Conservation (phyloP, 2,888 invertebrate species). For the Clivina fossor region DNA sequence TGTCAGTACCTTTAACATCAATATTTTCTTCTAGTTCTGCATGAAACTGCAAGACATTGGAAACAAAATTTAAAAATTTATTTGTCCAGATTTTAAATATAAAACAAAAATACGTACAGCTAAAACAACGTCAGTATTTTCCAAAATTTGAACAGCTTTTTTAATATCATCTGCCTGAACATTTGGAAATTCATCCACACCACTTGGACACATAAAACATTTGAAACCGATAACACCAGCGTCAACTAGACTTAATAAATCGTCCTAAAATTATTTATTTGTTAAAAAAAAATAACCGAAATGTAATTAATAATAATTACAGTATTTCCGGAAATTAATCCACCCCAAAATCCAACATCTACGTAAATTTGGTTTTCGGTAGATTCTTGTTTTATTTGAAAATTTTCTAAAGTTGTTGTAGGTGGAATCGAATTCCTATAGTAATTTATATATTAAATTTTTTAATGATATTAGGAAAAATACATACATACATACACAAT, state of each 20-base stretch:
- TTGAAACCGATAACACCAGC: conserved; percentile 75
- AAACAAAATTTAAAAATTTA: conserved; percentile 21
- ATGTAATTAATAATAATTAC: conserved; percentile 47
- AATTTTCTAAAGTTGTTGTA: conserved; percentile 64
- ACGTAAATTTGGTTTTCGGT: conserved; percentile 63
- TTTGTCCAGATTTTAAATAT: conserved; percentile 1
- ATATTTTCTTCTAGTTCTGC: conserved; percentile 63
- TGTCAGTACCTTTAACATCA: conserved; percentile 19
- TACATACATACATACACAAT: too few species aligned
- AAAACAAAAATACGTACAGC: conserved; percentile 57
- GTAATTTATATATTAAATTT: too few species aligned
- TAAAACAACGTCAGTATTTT: conserved; percentile 62
- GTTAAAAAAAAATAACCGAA: neutral
- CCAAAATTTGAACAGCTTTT: conserved; percentile 60
- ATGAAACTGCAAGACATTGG: conserved; percentile 62
- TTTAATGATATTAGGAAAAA: too few species aligned
- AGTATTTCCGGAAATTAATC: conserved; percentile 69
- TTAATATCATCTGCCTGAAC: conserved; percentile 61
- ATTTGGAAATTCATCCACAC: conserved; percentile 69
- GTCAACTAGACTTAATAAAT: conserved; percentile 59
- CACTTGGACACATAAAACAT: conserved; percentile 70
- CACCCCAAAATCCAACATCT: conserved; percentile 80
- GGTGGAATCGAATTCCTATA: conserved; percentile 71
- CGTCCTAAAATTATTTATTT: conserved; percentile 52
- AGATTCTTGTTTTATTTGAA: conserved; percentile 61